Percentiles rank a stretch among this genome's conserved stretches.
Conservation (phyloP, 2,888 invertebrate genomes). For the Saturnia pavonia region DNA sequence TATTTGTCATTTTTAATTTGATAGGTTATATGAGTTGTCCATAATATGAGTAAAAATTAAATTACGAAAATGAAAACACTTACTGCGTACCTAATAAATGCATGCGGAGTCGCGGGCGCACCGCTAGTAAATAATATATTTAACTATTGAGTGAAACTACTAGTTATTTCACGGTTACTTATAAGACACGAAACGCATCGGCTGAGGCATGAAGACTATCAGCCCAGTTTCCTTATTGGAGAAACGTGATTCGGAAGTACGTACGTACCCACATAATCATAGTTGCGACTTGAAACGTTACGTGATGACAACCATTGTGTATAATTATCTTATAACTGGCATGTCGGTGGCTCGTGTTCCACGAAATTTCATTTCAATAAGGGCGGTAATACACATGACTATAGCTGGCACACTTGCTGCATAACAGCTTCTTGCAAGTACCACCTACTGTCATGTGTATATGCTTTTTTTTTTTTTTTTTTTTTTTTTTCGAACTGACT, state of each 20-base stretch:
- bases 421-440: no score
- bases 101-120: neutral
- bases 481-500: no score
- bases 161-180: neutral
- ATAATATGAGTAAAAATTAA: no score
- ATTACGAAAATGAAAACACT: no score
- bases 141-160: neutral
- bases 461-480: no score
- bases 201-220: neutral
- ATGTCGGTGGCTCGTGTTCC: neutral
- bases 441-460: no score
- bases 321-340: neutral
- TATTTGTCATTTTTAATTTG: no score
- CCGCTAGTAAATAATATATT: neutral
- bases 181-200: conserved; percentile 1
- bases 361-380: neutral
- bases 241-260: conserved; percentile 13
- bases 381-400: no score
- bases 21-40: no score
- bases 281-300: conserved; percentile 1
- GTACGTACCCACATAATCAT: neutral
- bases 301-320: neutral
- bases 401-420: no score
- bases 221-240: conserved; percentile 9
- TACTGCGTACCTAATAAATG: neutral